phyloP scores from a whole-genome alignment of 2,888 invertebrate genomes.

The Caenorhabditis japonica region DNA sequence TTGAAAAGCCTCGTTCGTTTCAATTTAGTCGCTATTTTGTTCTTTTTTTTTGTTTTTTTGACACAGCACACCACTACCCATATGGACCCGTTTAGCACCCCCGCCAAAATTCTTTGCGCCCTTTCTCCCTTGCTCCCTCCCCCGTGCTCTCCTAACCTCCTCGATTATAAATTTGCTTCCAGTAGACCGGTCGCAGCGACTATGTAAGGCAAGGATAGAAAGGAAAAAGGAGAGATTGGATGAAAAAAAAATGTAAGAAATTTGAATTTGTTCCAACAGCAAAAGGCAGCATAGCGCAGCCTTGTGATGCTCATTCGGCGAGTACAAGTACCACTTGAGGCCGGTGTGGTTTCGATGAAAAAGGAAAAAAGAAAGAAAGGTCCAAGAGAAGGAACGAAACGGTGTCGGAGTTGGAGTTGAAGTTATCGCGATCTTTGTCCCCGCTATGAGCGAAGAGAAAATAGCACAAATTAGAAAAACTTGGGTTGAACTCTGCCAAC shows the following conservation, averaged over 20 bases:
- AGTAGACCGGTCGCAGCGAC: slow-evolving; percentile 38
- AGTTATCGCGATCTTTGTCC: slow-evolving; percentile 20
- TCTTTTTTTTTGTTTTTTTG: slow-evolving; percentile 21
- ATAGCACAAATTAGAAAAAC: slow-evolving; percentile 20
- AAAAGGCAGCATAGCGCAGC: no score
- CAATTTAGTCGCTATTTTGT: no score
- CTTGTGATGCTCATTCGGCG: slow-evolving; percentile 39
- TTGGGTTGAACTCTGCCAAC: slow-evolving; percentile 42
- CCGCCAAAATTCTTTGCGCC: background rate
- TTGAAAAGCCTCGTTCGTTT: no score
- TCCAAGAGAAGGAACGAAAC: background rate
- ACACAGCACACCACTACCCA: no score
- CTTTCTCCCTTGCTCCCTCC: slow-evolving; percentile 2
- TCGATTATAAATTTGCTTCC: slow-evolving; percentile 55
- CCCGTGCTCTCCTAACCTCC: slow-evolving; percentile 8
- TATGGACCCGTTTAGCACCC: slow-evolving; percentile 55
- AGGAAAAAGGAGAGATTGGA: background rate
- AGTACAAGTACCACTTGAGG: slow-evolving; percentile 35
- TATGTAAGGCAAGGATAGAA: background rate
- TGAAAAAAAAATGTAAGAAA: background rate
- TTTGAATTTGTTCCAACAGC: background rate
- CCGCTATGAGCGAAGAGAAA: slow-evolving; percentile 13
- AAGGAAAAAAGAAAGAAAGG: background rate
- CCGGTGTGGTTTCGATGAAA: background rate
- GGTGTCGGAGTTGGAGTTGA: slow-evolving; percentile 1